A percentile compares a stretch with the other conserved stretches of the same genome.
phyloP scores from a whole-genome alignment of 2,797 vertebrate species.

The Euthynnus affinis region DNA sequence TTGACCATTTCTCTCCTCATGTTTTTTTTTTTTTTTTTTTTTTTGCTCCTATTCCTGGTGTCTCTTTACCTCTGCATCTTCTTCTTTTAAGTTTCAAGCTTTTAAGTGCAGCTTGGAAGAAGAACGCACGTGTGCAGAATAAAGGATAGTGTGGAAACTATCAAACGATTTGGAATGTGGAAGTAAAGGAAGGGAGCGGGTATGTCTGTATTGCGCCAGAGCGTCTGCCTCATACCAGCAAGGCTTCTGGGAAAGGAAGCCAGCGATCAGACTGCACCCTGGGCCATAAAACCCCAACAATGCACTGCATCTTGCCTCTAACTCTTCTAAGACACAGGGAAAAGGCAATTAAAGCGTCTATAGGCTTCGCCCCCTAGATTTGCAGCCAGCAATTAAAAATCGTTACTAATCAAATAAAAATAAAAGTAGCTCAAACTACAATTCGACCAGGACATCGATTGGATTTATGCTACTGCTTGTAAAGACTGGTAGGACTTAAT shows the following conservation, averaged over 20 bases:
- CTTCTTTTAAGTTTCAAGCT: conserved; percentile 22
- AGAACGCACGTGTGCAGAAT: conserved; percentile 52
- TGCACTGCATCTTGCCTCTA: conserved; percentile 72
- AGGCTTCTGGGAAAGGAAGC: conserved; percentile 79
- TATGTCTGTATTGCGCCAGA: conserved; percentile 70
- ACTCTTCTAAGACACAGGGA: conserved; percentile 78
- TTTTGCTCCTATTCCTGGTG: conserved; percentile 29
- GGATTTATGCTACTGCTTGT: conserved; percentile 76
- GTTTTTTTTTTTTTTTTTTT: conserved; percentile 23
- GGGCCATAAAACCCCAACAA: conserved; percentile 76
- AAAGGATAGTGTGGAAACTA: conserved; percentile 62
- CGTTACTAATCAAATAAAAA: conserved; percentile 88
- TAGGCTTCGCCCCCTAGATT: conserved; percentile 80
- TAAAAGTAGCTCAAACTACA: conserved; percentile 80
- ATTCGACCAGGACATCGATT: conserved; percentile 71
- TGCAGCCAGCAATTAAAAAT: conserved; percentile 86
- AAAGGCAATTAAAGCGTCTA: conserved; percentile 85
- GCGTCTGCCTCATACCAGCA: conserved; percentile 66
- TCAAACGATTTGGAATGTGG: conserved; percentile 61
- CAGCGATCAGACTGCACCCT: conserved; percentile 69
- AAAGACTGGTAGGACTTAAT: conserved; percentile 71
- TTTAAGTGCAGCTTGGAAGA: conserved; percentile 49
- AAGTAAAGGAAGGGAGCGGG: conserved; percentile 64
- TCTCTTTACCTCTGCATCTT: conserved; percentile 30
- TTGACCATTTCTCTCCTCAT: conserved; percentile 21